Percentiles rank a stretch among this genome's conserved stretches.
Conservation (phyloP, 1,140 invertebrate species). For the Linepithema humile region DNA sequence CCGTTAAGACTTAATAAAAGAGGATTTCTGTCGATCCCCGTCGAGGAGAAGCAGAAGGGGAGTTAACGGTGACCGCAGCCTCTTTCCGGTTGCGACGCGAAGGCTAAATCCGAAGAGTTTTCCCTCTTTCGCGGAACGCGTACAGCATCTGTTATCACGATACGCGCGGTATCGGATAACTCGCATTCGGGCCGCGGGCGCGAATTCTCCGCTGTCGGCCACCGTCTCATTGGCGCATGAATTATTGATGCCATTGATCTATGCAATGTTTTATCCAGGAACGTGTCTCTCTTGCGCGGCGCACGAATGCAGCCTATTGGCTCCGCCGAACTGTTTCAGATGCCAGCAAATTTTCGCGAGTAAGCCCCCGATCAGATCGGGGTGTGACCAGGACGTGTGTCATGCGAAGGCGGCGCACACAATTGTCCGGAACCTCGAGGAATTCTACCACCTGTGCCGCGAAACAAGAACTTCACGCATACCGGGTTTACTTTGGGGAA, state of each 20-base stretch:
- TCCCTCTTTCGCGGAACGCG: not conserved
- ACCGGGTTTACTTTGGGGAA: conserved; percentile 72
- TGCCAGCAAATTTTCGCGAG: conserved; percentile 65
- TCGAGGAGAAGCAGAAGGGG: not conserved
- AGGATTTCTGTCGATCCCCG: conserved; percentile 8
- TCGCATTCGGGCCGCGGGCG: not conserved
- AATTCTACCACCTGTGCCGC: conserved; percentile 64
- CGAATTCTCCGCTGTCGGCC: conserved; percentile 41
- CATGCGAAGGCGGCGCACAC: conserved; percentile 67
- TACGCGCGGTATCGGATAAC: not conserved
- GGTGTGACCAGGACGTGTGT: conserved; percentile 36
- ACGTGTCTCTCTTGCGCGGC: not conserved
- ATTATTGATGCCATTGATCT: conserved; percentile 63
- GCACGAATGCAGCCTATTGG: conserved; percentile 34
- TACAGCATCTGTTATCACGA: not conserved
- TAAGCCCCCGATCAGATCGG: conserved; percentile 12
- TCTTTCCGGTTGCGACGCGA: not conserved
- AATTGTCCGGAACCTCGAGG: conserved; percentile 58
- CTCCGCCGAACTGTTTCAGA: conserved; percentile 62
- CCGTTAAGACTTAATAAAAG: conserved; percentile 41
- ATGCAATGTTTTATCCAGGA: conserved; percentile 56
- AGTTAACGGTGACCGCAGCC: not conserved
- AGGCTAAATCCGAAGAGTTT: conserved; percentile 3
- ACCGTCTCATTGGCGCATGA: conserved; percentile 55
- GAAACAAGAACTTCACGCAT: conserved; percentile 74